Percentiles rank a stretch among this genome's conserved stretches.
Conservation (phyloP, 2,113 vertebrate species). For the Damaliscus lunatus region DNA sequence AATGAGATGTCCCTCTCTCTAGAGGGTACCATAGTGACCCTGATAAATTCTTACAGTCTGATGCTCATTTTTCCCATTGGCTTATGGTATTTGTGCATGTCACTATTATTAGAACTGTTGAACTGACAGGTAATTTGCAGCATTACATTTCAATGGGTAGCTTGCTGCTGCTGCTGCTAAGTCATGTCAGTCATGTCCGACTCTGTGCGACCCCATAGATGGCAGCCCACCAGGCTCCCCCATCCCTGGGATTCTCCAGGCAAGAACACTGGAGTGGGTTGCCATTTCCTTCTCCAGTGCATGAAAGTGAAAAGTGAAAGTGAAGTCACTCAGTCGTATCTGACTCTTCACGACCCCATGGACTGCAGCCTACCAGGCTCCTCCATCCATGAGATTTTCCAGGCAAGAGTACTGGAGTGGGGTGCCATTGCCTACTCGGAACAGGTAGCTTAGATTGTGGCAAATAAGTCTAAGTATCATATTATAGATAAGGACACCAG, state of each 20-base stretch:
- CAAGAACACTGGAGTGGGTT: too few species aligned
- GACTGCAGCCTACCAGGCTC: too few species aligned
- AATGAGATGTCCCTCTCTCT: neutral
- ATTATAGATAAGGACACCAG: neutral
- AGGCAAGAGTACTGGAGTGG: too few species aligned
- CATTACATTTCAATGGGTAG: neutral
- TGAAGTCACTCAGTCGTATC: too few species aligned
- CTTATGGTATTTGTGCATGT: neutral
- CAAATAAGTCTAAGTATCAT: neutral
- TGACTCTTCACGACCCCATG: too few species aligned
- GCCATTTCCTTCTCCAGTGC: too few species aligned
- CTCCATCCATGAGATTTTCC: too few species aligned
- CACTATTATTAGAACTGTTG: neutral
- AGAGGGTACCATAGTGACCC: neutral
- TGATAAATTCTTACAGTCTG: neutral
- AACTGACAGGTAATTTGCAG: neutral
- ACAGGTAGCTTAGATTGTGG: neutral
- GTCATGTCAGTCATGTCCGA: rapidly evolving
- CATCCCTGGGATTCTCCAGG: too few species aligned
- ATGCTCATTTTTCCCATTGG: neutral
- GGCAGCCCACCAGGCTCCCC: too few species aligned
- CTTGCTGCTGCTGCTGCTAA: neutral
- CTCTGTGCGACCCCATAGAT: rapidly evolving
- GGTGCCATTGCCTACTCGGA: neutral
- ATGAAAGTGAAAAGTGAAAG: too few species aligned